Percentiles rank a stretch among this genome's conserved stretches.
Evolutionary conservation across 2,797 vertebrate species (phyloP).

Genomic region (Enteromius mattozi): DNA sequence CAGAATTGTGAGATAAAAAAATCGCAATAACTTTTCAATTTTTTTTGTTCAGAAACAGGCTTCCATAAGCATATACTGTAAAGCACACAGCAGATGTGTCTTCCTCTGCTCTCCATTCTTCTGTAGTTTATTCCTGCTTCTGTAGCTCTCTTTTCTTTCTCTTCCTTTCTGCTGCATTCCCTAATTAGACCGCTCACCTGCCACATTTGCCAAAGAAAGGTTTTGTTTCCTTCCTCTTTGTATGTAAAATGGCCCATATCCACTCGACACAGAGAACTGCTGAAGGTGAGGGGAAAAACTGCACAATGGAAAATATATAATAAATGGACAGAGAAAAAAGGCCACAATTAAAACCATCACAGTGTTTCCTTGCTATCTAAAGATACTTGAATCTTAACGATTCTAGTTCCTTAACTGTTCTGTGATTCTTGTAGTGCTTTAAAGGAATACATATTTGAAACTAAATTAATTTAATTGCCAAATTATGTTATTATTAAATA

Average conservation of each 20-base stretch:
- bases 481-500: neutral
- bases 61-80: neutral
- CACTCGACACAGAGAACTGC: neutral
- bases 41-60: too few relatives aligned
- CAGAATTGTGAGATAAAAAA: too few relatives aligned
- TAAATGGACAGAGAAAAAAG: slow-evolving; percentile 9
- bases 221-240: slow-evolving; percentile 36
- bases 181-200: slow-evolving; percentile 46
- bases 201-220: slow-evolving; percentile 21
- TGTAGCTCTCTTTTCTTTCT: slow-evolving; percentile 55
- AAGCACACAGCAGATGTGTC: neutral
- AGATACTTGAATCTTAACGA: neutral
- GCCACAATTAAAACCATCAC: slow-evolving; percentile 13
- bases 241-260: slow-evolving; percentile 30
- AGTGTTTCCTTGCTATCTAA: neutral
- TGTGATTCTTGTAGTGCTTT: neutral
- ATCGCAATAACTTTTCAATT: too few relatives aligned
- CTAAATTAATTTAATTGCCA: neutral
- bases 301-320: neutral
- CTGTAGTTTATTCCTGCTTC: slow-evolving; percentile 60
- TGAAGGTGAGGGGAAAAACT: slow-evolving; percentile 1
- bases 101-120: neutral
- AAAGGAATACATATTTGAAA: neutral
- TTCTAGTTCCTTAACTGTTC: neutral
- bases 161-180: slow-evolving; percentile 22